Conservation (phyloP, 2,113 vertebrate species). For the Pituophis catenifer region DNA sequence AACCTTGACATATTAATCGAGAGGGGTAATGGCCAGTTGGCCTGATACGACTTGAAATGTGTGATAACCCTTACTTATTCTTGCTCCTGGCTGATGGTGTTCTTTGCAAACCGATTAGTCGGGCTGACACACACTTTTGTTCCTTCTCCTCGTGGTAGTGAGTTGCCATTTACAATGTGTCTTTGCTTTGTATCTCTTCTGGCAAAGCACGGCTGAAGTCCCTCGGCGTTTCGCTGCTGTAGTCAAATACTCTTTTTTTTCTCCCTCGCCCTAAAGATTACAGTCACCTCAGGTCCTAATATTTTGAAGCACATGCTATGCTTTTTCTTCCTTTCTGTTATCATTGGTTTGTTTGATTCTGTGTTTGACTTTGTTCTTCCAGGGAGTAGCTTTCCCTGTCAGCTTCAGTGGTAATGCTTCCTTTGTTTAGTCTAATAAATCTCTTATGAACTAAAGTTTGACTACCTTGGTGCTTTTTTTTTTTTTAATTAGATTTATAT, state of each 20-base stretch:
- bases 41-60: background rate
- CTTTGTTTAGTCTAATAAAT: background rate
- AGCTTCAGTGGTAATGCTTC: background rate
- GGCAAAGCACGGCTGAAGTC: background rate
- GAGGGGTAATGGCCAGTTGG: background rate
- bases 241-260: background rate
- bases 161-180: background rate
- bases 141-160: background rate
- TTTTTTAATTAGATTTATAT: too few species aligned
- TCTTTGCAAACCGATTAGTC: background rate
- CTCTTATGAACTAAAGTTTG: background rate
- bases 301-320: background rate
- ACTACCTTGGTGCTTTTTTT: too few species aligned
- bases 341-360: background rate
- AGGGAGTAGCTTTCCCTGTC: background rate
- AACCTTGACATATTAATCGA: background rate
- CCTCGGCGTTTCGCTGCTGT: background rate
- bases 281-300: background rate
- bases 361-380: background rate
- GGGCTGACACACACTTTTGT: background rate
- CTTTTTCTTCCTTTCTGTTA: background rate
- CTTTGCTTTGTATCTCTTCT: background rate
- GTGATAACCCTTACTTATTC: background rate
- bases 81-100: background rate
- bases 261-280: background rate